A percentile compares a stretch with the other conserved stretches of the same genome.
phyloP scores from a whole-genome alignment of 1,140 invertebrate species.

The Notospermus geniculatus region DNA sequence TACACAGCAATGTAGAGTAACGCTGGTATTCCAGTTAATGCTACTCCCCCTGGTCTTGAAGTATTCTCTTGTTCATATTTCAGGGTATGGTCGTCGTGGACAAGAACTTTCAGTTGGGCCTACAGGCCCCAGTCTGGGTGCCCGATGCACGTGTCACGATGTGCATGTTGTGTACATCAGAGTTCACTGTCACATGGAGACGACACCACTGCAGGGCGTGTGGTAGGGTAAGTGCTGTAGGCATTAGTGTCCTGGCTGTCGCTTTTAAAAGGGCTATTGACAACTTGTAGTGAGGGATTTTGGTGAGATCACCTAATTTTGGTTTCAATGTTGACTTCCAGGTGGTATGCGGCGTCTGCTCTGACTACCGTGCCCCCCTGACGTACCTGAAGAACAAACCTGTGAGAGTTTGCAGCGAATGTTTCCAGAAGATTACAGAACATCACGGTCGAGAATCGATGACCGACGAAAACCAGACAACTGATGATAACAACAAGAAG shows the following conservation, averaged over 20 bases:
- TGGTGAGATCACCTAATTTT: too few relatives aligned
- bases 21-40: too few relatives aligned
- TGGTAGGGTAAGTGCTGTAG: constrained; percentile 68
- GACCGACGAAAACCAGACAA: too few relatives aligned
- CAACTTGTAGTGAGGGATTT: too few relatives aligned
- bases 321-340: too few relatives aligned
- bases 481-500: neutral
- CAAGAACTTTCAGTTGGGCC: constrained; percentile 48
- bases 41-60: too few relatives aligned
- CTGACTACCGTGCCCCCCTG: constrained; percentile 67
- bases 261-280: too few relatives aligned
- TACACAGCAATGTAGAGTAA: too few relatives aligned
- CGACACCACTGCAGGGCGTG: constrained; percentile 75
- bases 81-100: constrained; percentile 20
- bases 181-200: constrained; percentile 72
- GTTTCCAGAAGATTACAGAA: constrained; percentile 59
- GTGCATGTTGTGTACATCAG: constrained; percentile 71
- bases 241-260: too few relatives aligned
- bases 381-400: constrained; percentile 64
- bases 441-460: too few relatives aligned
- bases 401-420: constrained; percentile 64
- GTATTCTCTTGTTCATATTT: too few relatives aligned
- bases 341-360: constrained; percentile 72
- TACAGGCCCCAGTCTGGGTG: constrained; percentile 67
- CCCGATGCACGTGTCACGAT: constrained; percentile 69